Conservation (phyloP, 2,113 vertebrate species). For the Manacus vitellinus region DNA sequence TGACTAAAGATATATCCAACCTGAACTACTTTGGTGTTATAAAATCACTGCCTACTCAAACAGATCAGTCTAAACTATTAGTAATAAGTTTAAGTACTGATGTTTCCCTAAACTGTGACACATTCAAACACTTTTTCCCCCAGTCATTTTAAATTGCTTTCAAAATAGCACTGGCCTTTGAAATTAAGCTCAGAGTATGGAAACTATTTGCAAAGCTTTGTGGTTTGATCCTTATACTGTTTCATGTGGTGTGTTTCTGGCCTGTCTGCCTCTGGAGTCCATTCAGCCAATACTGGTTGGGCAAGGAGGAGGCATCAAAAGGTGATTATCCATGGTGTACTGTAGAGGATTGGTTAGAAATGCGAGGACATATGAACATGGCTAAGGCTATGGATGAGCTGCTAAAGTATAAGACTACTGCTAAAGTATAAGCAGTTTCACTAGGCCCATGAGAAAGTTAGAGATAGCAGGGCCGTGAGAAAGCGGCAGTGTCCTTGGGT, state of each 20-base stretch:
- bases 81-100: neutral
- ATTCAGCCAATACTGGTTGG: neutral
- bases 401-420: too few relatives aligned
- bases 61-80: neutral
- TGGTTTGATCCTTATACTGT: neutral
- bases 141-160: neutral
- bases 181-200: neutral
- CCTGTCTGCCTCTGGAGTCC: neutral
- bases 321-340: fast-evolving
- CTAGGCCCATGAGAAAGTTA: too few relatives aligned
- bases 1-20: neutral
- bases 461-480: too few relatives aligned
- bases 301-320: neutral
- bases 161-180: neutral
- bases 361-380: too few relatives aligned
- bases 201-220: neutral
- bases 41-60: neutral
- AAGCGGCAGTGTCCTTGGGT: too few relatives aligned
- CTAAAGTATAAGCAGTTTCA: too few relatives aligned
- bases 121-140: neutral
- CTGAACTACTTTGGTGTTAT: neutral
- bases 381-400: too few relatives aligned
- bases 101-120: neutral
- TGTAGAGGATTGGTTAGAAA: too few relatives aligned
- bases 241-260: neutral